These are phyloP conservation scores for Chionis minor DNA, from an alignment of 2,113 vertebrate genomes.

Conservation along the genomic window DNA sequence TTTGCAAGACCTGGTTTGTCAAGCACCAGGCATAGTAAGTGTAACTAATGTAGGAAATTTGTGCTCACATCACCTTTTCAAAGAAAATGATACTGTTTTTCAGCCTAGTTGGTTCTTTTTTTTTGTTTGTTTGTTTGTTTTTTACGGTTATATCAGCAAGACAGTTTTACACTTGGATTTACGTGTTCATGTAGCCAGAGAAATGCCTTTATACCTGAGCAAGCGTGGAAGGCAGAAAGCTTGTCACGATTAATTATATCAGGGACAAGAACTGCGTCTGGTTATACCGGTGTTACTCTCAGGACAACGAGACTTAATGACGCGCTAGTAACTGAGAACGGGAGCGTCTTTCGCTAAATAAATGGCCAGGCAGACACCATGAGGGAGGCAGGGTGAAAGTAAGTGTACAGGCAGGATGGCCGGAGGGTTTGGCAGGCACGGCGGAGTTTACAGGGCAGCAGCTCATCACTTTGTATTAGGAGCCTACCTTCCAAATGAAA, in stretches of 20 bases:
- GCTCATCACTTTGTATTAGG: conserved; percentile 55
- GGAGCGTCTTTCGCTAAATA: not conserved
- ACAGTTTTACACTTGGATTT: not conserved
- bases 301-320: conserved; percentile 15
- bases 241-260: conserved; percentile 42
- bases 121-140: no score
- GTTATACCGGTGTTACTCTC: conserved; percentile 38
- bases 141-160: not conserved
- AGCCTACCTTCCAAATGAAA: conserved; percentile 29
- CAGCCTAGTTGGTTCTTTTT: not conserved
- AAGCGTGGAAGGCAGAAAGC: not conserved
- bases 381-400: conserved; percentile 14
- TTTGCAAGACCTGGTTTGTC: not conserved
- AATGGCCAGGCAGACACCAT: conserved; percentile 34
- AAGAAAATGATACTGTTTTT: not conserved
- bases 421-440: not conserved
- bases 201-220: conserved; percentile 27
- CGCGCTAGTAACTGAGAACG: conserved; percentile 38
- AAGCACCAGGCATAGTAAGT: not conserved
- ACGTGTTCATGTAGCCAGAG: not conserved
- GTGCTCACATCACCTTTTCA: not conserved
- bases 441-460: conserved; percentile 20
- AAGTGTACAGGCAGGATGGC: conserved; percentile 29
- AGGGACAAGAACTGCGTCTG: conserved; percentile 25
- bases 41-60: not conserved